Base-by-base conservation (phyloP, 2,113 vertebrate genomes). In the Oncorhynchus keta region DNA sequence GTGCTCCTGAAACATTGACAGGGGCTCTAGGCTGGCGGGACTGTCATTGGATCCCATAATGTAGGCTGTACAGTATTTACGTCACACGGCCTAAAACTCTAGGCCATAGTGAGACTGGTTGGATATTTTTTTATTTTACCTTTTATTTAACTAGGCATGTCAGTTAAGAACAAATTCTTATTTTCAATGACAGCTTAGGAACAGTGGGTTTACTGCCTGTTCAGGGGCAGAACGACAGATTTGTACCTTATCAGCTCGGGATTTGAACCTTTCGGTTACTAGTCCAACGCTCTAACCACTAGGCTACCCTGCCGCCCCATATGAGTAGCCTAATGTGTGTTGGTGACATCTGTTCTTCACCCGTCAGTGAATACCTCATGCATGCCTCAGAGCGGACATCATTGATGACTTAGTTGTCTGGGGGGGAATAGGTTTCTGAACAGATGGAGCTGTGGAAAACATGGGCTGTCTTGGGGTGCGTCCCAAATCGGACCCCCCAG, bases 351-450 rank as follows among this genome's bases (percentile, higher is more conserved):
- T 74, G 32, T 64, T 75, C 67, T 32, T 20, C n/a, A 48, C 32
- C 59, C 4, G 64, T 75, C 32, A 30, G 45, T 32, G 51, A 48
- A 26, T 59, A 35, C 45, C 61, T 74, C 20, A 62, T 13, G 55
- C 70, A 70, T 70, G 28, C 20, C 13, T 57, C 18, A 18, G n/a
- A 70, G 68, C 4, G 28, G 32, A 80, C n/a, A n/a, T 74, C 61
- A 74, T 49, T 68, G 28, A 55, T 69, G 16, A 77, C 3, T 0
- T 26, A 79, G 35, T 28, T 64, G 73, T 61, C 9, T 57, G 59
- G 18, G 6, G 59, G 4, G 16, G 16, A 1, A 16, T 14, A 55
- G 51, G 51, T 55, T 55, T 55, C 51, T 55, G 51, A 55, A 55
- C 9, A 45, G 39, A 45, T 45, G 39, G 9, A 45, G 39, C 39